phyloP scores from a whole-genome alignment of 1,140 invertebrate genomes.

The Ceratina australensis region DNA sequence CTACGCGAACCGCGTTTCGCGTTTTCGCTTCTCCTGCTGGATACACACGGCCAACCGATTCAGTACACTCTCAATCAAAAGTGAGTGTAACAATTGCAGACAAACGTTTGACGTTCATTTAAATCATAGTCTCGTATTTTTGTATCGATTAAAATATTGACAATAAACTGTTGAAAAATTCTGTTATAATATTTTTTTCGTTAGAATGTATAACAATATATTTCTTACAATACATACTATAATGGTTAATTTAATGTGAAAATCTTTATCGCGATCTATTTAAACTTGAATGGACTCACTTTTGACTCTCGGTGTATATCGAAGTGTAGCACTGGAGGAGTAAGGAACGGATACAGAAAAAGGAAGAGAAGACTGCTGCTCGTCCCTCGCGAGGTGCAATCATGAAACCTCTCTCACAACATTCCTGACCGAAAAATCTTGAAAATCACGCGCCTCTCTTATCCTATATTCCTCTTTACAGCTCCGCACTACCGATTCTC shows the following conservation, averaged over 20 bases:
- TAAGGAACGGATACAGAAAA: background rate
- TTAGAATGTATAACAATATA: too few relatives aligned
- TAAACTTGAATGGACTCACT: too few relatives aligned
- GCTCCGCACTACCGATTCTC: background rate
- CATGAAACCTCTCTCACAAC: constrained; percentile 47
- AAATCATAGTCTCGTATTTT: too few relatives aligned
- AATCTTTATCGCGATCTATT: too few relatives aligned
- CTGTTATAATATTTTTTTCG: too few relatives aligned
- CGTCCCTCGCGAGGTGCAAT: constrained; percentile 18
- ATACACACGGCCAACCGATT: background rate
- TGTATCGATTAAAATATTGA: too few relatives aligned
- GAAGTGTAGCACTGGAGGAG: background rate
- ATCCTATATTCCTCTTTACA: constrained; percentile 1
- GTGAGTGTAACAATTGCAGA: background rate
- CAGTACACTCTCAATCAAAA: background rate
- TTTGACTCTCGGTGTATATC: background rate
- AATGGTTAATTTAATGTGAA: too few relatives aligned
- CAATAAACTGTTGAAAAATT: too few relatives aligned
- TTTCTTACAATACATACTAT: too few relatives aligned
- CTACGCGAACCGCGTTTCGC: constrained; percentile 10
- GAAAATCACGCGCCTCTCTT: constrained; percentile 27
- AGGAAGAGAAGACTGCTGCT: constrained; percentile 9
- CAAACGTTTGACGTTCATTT: too few relatives aligned
- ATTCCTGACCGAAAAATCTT: constrained; percentile 50
- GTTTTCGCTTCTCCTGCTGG: constrained; percentile 8